Base-by-base conservation (phyloP, 2,113 vertebrate genomes). In the Bambusicola thoracicus region DNA sequence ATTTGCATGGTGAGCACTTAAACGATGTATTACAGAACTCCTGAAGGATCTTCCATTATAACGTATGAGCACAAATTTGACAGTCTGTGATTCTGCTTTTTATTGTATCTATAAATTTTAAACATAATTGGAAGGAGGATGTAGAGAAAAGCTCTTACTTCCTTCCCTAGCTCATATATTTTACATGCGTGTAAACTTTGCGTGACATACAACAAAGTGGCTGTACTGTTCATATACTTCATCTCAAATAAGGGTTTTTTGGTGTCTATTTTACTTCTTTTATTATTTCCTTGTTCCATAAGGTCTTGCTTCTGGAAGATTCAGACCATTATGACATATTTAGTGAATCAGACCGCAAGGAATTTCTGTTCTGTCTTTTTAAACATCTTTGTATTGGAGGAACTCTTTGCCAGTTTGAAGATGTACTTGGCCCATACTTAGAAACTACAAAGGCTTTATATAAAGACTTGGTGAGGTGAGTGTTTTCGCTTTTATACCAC, bases 341-440 rank as follows among this genome's bases (percentile, higher is more conserved):
- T 53, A 98, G 98, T 92, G 95, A 77, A 12, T 46, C 90, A 72
- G 98, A 98, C 76, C 98, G 98, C 4, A 89, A 98, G 41, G 99
- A 99, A 95, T 99, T 99, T 93, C 97, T 99, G 7, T 99, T 99
- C 92, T 96, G 98, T 87, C 97, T 99, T 89, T 99, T 99, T 96
- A 99, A 99, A 93, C 99, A 99, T 89, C 95, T 99, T 77, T 99
- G 99, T 94, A 95, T 99, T 32, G 99, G 99, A 90, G 99, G 99
- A 94, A 77, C 97, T 58, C 97, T 99, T 61, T 99, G 99, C 96
- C 99, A 99, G 73, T 99, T 98, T 78, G 99, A 99, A 96, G 99
- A 99, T 94, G 81, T 81, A n/a, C 63, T 99, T 62, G 96, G 85
- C 25, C 98, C 98, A 7, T 99, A 99, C 94, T 97, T 99, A 84